Conservation (phyloP, 2,113 vertebrate species). For the Meriones unguiculatus region DNA sequence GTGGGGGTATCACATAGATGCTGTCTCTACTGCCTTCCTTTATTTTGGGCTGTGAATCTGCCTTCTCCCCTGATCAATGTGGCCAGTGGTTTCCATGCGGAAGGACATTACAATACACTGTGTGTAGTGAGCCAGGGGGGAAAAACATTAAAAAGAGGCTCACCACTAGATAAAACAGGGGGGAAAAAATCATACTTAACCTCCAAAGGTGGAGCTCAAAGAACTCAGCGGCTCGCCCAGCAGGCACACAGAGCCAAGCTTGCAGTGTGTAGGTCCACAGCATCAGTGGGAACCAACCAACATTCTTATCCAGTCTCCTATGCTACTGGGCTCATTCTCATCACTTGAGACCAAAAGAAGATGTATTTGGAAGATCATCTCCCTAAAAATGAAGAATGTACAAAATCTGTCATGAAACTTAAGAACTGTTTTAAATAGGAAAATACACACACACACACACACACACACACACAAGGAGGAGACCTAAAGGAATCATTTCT, state of each 20-base stretch:
- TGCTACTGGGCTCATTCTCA: not conserved
- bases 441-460: not conserved
- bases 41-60: not conserved
- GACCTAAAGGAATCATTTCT: not conserved
- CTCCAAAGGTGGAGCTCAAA: not conserved
- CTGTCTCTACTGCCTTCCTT: not conserved
- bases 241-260: not conserved
- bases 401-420: not conserved
- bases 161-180: not conserved
- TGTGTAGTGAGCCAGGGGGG: not conserved
- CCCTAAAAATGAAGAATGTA: not conserved
- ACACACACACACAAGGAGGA: not conserved
- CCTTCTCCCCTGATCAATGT: not conserved
- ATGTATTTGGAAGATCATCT: not conserved
- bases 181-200: no score
- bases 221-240: no score
- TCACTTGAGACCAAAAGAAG: not conserved
- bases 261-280: not conserved
- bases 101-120: not conserved
- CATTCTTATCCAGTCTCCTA: no score
- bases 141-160: not conserved
- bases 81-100: not conserved
- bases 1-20: not conserved
- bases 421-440: not conserved
- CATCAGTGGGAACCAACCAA: not conserved